A percentile compares a stretch with the other conserved stretches of the same genome.
phyloP scores from a whole-genome alignment of 2,888 invertebrate species.

The Chrysotoxum bicinctum region DNA sequence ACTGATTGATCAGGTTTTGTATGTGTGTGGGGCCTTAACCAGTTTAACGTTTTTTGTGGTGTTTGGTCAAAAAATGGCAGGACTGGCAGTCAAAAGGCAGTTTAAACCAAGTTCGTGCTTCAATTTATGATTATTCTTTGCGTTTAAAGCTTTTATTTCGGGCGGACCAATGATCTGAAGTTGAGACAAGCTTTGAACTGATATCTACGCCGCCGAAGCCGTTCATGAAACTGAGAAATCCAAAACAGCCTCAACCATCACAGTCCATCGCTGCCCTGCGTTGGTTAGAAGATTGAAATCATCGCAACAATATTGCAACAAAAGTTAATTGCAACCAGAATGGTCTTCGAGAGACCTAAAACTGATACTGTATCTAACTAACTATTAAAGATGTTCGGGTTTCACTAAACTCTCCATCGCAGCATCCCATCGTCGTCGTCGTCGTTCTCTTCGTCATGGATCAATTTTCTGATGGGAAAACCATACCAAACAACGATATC shows the following conservation, averaged over 20 bases:
- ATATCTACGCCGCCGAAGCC: slow-evolving; percentile 19
- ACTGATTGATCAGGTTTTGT: slow-evolving; percentile 64
- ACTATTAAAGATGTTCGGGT: slow-evolving; percentile 16
- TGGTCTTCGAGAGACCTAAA: slow-evolving; percentile 23
- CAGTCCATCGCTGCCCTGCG: background rate
- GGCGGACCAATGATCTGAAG: slow-evolving; percentile 39
- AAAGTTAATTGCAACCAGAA: slow-evolving; percentile 65
- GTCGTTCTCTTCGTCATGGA: slow-evolving; percentile 56
- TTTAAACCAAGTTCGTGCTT: slow-evolving; percentile 63
- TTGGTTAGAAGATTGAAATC: slow-evolving; percentile 54
- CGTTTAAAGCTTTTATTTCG: slow-evolving; percentile 21
- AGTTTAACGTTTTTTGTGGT: slow-evolving; percentile 23
- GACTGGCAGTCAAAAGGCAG: slow-evolving; percentile 57
- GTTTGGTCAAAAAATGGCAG: slow-evolving; percentile 48
- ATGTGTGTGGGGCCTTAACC: slow-evolving; percentile 27
- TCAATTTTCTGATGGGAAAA: slow-evolving; percentile 63
- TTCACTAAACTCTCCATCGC: slow-evolving; percentile 15
- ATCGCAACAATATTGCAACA: slow-evolving; percentile 46
- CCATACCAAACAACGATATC: slow-evolving; percentile 8
- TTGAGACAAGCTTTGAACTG: slow-evolving; percentile 60
- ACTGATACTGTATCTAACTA: slow-evolving; percentile 59
- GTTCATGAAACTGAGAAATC: slow-evolving; percentile 31
- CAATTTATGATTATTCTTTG: slow-evolving; percentile 71
- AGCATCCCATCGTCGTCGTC: background rate
- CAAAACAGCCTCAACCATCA: background rate